Conservation (phyloP, 2,888 invertebrate genomes). For the Lepetodrilus schrolli region DNA sequence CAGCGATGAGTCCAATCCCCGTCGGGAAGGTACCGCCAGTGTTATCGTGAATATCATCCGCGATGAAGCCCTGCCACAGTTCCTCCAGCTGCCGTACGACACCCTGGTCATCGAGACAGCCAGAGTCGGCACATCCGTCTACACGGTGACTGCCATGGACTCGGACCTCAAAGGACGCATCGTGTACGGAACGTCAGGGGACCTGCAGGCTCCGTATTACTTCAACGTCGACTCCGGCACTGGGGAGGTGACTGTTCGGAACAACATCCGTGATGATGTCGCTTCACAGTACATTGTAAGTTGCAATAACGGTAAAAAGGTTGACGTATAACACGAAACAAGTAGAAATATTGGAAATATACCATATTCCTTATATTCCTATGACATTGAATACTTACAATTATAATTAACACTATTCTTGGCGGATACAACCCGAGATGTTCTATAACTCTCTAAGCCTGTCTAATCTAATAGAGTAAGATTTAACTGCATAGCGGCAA, state of each 20-base stretch:
- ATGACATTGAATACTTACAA: no score
- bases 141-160: conserved; percentile 55
- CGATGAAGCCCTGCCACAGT: conserved; percentile 48
- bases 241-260: conserved; percentile 59
- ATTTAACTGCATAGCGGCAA: no score
- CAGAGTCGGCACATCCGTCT: conserved; percentile 41
- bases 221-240: conserved; percentile 52
- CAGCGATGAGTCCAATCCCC: conserved; percentile 57
- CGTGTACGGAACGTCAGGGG: conserved; percentile 50
- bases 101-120: conserved; percentile 46
- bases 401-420: no score
- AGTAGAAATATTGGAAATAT: no score
- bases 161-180: conserved; percentile 51
- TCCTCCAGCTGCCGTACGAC: conserved; percentile 50
- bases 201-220: conserved; percentile 65
- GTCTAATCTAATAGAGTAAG: no score
- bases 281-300: conserved; percentile 43
- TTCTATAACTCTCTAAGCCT: no score
- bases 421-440: no score
- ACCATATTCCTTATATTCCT: no score
- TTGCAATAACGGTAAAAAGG: background rate
- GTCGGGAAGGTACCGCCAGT: conserved; percentile 36
- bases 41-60: conserved; percentile 49
- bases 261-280: conserved; percentile 51
- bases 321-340: no score